Evolutionary conservation across 2,888 invertebrate species (phyloP).

Genomic region (Druceiella hillmani): DNA sequence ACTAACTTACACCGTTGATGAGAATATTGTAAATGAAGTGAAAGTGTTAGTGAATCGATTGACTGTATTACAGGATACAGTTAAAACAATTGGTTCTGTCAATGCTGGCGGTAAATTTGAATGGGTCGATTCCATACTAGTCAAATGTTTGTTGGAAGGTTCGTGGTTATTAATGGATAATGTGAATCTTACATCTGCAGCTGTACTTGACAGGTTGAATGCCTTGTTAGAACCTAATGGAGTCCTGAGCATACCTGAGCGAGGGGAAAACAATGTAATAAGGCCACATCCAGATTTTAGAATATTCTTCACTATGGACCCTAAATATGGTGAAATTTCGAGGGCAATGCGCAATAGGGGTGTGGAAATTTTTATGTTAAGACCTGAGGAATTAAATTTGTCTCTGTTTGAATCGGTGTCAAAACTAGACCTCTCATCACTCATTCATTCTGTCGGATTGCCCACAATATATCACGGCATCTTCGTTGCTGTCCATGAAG

Average conservation of each 20-base stretch:
- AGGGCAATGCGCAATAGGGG: conserved; percentile 98
- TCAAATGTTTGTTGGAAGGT: conserved; percentile 78
- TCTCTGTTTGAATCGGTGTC: conserved; percentile 36
- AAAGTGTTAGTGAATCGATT: conserved; percentile 33
- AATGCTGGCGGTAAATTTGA: conserved; percentile 88
- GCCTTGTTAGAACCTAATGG: conserved; percentile 92
- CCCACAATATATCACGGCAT: conserved; percentile 35
- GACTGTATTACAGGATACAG: conserved; percentile 35
- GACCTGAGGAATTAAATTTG: conserved; percentile 33
- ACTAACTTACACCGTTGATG: background rate
- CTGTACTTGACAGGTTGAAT: conserved; percentile 94
- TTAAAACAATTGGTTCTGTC: conserved; percentile 53
- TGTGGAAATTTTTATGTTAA: conserved; percentile 68
- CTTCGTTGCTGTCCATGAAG: conserved; percentile 38
- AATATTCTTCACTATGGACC: conserved; percentile 92
- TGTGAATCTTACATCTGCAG: conserved; percentile 93
- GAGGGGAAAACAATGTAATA: conserved; percentile 77
- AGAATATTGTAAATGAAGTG: conserved; percentile 24
- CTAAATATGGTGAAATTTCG: conserved; percentile 93
- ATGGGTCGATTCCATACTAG: conserved; percentile 85
- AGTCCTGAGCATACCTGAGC: conserved; percentile 81
- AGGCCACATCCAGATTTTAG: conserved; percentile 87
- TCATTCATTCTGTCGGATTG: conserved; percentile 40
- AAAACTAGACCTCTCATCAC: conserved; percentile 40
- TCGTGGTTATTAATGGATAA: conserved; percentile 85